Percentiles rank a stretch among this genome's conserved stretches.
Conservation (phyloP, 2,113 vertebrate species). For the Capreolus pygargus region DNA sequence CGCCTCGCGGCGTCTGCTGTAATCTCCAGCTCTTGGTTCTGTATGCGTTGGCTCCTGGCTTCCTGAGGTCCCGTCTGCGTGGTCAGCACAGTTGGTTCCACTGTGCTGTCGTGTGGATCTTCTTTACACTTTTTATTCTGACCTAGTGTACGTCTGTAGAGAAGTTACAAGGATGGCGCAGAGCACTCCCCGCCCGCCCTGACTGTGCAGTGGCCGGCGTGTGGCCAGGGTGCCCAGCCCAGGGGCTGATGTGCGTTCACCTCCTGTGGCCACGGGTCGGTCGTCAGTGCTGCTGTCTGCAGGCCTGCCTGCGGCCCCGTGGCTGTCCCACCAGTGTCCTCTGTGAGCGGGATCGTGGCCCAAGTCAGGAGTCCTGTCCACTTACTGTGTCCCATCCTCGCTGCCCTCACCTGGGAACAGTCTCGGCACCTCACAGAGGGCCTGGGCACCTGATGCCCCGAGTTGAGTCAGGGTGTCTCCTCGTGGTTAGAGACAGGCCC, state of each 20-base stretch:
- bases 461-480: neutral
- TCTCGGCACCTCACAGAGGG: neutral
- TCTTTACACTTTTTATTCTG: fast-evolving
- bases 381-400: neutral
- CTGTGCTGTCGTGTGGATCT: fast-evolving
- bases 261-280: neutral
- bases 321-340: neutral
- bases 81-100: fast-evolving
- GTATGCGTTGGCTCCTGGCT: fast-evolving
- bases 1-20: neutral
- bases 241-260: too few relatives aligned
- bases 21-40: too few relatives aligned
- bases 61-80: neutral
- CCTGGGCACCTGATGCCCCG: neutral
- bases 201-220: neutral
- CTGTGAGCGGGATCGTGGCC: neutral
- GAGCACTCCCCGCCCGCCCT: neutral
- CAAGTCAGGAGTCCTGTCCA: fast-evolving
- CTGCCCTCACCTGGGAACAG: neutral
- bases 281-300: neutral
- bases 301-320: neutral
- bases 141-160: fast-evolving
- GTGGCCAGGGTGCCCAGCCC: neutral
- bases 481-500: neutral
- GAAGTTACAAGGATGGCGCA: neutral